Conservation (phyloP, 2,113 vertebrate species). For the Siphamia tubifer region DNA sequence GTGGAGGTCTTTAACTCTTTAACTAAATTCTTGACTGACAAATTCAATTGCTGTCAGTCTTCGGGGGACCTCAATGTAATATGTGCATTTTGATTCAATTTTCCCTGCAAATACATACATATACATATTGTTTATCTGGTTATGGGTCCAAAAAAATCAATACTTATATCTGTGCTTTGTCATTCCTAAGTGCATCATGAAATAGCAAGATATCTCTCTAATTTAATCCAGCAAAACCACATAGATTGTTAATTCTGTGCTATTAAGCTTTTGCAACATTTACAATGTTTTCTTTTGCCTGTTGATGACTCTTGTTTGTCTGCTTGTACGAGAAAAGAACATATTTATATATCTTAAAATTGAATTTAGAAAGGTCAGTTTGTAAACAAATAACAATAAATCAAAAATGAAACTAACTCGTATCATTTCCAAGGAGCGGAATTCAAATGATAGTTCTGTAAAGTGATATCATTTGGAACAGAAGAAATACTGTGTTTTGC, state of each 20-base stretch:
- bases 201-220: conserved; percentile 91
- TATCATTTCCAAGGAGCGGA: conserved; percentile 22
- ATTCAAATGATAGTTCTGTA: conserved; percentile 18
- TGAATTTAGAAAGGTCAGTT: conserved; percentile 96
- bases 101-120: conserved; percentile 93
- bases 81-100: conserved; percentile 99
- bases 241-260: conserved; percentile 93
- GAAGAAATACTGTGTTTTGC: neutral
- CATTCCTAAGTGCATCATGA: conserved; percentile 98
- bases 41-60: conserved; percentile 98
- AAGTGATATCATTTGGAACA: neutral
- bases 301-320: conserved; percentile 79
- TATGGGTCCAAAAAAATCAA: conserved; percentile 95
- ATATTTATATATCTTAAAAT: conserved; percentile 92
- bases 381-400: conserved; percentile 80
- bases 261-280: conserved; percentile 92
- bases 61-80: conserved; percentile 89
- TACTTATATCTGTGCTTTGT: conserved; percentile 96
- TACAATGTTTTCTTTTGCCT: conserved; percentile 79
- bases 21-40: conserved; percentile 99
- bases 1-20: conserved; percentile 98
- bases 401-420: conserved; percentile 56
- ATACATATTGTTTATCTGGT: conserved; percentile 99
- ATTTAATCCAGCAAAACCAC: conserved; percentile 93
- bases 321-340: conserved; percentile 86